Base-by-base conservation (phyloP, 2,888 invertebrate species). In the Fragum whitleyi region DNA sequence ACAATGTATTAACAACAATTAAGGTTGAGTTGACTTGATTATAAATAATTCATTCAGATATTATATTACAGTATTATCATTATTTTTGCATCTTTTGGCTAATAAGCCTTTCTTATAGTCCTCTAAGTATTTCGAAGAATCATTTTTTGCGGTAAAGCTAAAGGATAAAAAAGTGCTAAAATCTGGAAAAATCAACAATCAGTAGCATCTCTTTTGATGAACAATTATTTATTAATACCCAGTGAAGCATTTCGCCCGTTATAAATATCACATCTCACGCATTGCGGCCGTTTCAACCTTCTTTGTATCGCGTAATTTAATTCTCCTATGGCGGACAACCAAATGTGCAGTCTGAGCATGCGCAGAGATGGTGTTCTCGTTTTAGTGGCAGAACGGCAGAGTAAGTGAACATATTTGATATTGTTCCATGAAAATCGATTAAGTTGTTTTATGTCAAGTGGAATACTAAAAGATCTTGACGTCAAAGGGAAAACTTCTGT, bases 331-430 rank as follows among this genome's bases (percentile, higher is more conserved):
- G 76, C 67, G 42, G 83, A 70, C 77, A 76, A 77, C 88, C 88
- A 88, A 88, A 85, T 88, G 88, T 80, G 88, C 85, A 77, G 71
- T 85, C 29, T 81, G 86, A 85, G 87, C 88, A 88, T 88, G 88
- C 88, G 88, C 86, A 86, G 23, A 77, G 59, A 28, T 19, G 74
- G 74, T 85, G 80, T 81, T 85, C 82, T 85, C 85, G 80, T 77
- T 81, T 81, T 81, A 77, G 59, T 77, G 68, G 53, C 74, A 42
- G 21, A 74, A 65, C 62, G 68, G 65, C 26, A 36, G 51, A 71
- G 28, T 59, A 70, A 39, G 59, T 77, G 76, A 74, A 71, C 79
- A 79, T 74, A 68, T 77, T 74, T 47, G 67, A 67, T 74, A 71
- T 71, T 71, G 79, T 74, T 62, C 29, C 28, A 29, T 62, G 47